phyloP scores from a whole-genome alignment of 2,113 vertebrate species.

The Hiodon tergisus region DNA sequence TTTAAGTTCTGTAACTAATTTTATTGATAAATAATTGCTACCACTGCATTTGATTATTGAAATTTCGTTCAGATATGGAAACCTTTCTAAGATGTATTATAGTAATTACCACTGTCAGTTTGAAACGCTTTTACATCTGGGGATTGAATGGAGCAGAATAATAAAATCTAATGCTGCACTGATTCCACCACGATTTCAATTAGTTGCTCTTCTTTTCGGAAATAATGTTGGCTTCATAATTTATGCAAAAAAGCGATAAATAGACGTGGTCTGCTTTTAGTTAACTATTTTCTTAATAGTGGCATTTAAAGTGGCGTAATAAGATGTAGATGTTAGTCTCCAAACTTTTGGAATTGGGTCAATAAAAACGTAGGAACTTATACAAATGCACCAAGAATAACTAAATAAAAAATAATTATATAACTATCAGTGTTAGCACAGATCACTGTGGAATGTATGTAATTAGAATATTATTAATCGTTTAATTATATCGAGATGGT shows the following conservation, averaged over 20 bases:
- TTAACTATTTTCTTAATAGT: not conserved
- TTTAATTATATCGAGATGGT: too few species aligned
- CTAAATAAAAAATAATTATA: too few species aligned
- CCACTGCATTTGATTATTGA: conserved; percentile 87
- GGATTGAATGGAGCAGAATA: conserved; percentile 53
- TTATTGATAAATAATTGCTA: conserved; percentile 96
- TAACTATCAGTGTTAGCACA: too few species aligned
- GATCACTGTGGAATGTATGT: too few species aligned
- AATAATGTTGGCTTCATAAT: conserved; percentile 1
- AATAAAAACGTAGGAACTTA: too few species aligned
- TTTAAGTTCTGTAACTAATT: conserved; percentile 89
- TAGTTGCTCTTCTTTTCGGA: conserved; percentile 26
- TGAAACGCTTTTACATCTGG: conserved; percentile 62
- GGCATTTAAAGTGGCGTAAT: too few species aligned
- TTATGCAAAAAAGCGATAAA: not conserved
- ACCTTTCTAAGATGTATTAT: conserved; percentile 83
- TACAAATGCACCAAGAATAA: too few species aligned
- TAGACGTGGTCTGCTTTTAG: conserved; percentile 1
- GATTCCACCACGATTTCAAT: conserved; percentile 43
- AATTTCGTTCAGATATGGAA: conserved; percentile 90
- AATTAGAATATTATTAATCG: too few species aligned
- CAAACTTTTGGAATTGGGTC: too few species aligned
- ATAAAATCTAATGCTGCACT: conserved; percentile 42
- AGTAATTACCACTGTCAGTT: conserved; percentile 61
- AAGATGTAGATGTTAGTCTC: too few species aligned